A percentile compares a stretch with the other conserved stretches of the same genome.
phyloP scores from a whole-genome alignment of 2,888 invertebrate genomes.

The Taphrorychus bicolor region DNA sequence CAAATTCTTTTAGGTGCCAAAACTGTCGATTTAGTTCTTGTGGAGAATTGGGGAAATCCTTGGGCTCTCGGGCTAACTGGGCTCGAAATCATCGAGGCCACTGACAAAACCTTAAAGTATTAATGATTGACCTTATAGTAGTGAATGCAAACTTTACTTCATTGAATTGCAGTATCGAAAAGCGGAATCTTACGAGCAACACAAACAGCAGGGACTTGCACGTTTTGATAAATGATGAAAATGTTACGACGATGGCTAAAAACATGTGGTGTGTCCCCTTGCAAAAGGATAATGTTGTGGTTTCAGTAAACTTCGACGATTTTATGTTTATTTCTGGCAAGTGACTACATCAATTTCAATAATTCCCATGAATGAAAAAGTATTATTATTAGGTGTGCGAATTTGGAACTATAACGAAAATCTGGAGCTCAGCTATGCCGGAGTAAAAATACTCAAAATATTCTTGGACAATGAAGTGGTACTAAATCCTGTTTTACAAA shows the following conservation, averaged over 20 bases:
- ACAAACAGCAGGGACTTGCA: constrained; percentile 53
- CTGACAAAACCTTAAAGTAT: constrained; percentile 17
- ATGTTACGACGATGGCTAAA: constrained; percentile 70
- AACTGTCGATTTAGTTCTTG: constrained; percentile 63
- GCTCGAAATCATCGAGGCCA: constrained; percentile 62
- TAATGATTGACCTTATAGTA: constrained; percentile 9
- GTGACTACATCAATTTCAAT: neutral
- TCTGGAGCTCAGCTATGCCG: constrained; percentile 71
- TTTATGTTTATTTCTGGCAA: constrained; percentile 54
- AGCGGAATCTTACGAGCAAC: constrained; percentile 53
- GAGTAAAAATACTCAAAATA: constrained; percentile 64
- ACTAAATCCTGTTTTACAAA: constrained; percentile 52
- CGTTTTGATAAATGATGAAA: constrained; percentile 72
- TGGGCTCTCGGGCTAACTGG: constrained; percentile 69
- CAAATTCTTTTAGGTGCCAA: constrained; percentile 53
- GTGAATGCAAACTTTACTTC: neutral
- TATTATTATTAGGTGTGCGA: constrained; percentile 63
- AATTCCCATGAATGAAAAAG: neutral
- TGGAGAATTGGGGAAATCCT: constrained; percentile 71
- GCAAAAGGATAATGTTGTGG: constrained; percentile 46
- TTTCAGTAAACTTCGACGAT: constrained; percentile 51
- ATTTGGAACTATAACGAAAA: constrained; percentile 86
- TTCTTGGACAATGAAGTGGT: constrained; percentile 60
- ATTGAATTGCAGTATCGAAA: constrained; percentile 15
- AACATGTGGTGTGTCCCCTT: constrained; percentile 71